Percentiles rank a stretch among this genome's conserved stretches.
Evolutionary conservation across 2,797 vertebrate genomes (phyloP).

Genomic region (Centropyge bicolor): DNA sequence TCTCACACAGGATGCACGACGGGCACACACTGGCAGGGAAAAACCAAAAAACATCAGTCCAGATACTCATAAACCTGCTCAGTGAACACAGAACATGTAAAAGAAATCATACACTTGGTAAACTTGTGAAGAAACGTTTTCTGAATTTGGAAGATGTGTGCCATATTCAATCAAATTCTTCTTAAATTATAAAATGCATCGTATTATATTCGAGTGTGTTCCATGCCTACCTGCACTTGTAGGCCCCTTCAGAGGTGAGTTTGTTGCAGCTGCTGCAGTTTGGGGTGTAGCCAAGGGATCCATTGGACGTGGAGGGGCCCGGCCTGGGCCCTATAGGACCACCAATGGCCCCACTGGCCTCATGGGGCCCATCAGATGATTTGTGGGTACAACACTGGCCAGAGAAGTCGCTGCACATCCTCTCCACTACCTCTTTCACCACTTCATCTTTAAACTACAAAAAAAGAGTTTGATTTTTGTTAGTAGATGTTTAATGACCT

Average conservation of each 20-base stretch:
- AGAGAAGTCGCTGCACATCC: slow-evolving; percentile 93
- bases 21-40: slow-evolving; percentile 88
- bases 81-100: background rate
- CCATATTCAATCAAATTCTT: too few species aligned
- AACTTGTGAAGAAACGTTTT: background rate
- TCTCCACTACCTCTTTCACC: slow-evolving; percentile 95
- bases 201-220: too few species aligned
- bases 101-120: background rate
- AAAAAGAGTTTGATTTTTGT: background rate
- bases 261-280: slow-evolving; percentile 93
- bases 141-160: too few species aligned
- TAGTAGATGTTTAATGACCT: background rate
- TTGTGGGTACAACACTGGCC: slow-evolving; percentile 90
- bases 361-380: slow-evolving; percentile 77
- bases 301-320: slow-evolving; percentile 74
- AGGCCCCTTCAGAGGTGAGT: slow-evolving; percentile 92
- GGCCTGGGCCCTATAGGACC: slow-evolving; percentile 65
- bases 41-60: background rate
- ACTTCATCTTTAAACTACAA: slow-evolving; percentile 95
- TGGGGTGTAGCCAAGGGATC: slow-evolving; percentile 89
- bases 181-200: too few species aligned
- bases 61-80: background rate
- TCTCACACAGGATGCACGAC: slow-evolving; percentile 95
- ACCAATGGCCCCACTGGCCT: slow-evolving; percentile 72
- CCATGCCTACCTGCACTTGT: slow-evolving; percentile 93